Base-by-base conservation (phyloP, 2,113 vertebrate genomes). In the Himantopus leucocephalus region DNA sequence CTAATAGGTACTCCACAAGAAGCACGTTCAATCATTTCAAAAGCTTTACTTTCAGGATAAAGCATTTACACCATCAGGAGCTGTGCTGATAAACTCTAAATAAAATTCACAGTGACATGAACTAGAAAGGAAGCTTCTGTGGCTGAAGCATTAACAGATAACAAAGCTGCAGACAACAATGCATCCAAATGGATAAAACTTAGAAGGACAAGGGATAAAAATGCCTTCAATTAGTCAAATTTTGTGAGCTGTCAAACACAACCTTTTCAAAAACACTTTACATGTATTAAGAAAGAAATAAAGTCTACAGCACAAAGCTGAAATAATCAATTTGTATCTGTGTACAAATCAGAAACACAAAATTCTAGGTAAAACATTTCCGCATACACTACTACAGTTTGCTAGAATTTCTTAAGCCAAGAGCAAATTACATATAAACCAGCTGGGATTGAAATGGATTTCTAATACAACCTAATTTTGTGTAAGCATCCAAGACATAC, bases 51-150 rank as follows among this genome's bases (percentile, higher is more conserved):
- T 10, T 75, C 47, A 58, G 48, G 56, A 53, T 12, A n/a, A n/a
- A 86, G 52, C 22, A 35, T 45, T 77, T 7, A 43, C 27, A 73
- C 16, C 34, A 9, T 4, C 1, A 67, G 74, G 22, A 79, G 32
- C 43, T 37, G 18, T 16, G 16, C 1, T 81, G 18, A 66, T 35
- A 8, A 72, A 30, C 75, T 68, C 26, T n/a, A 30, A 55, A 34
- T 2, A 18, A 48, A 85, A 83, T 8, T 26, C 72, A 41, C 1
- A 50, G 45, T n/a, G 62, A 35, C 22, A 20, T 0, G 0, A 72
- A 29, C 26, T 39, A 52, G 34, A 55, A 29, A 68, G 32, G 16
- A 55, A 68, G 12, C 12, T 41, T 55, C 37, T 47, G n/a, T 9
- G 13, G 32, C 11, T 35, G 22, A 68, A 52, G 19, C 55, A 70